A percentile compares a stretch with the other conserved stretches of the same genome.
Evolutionary conservation across 2,888 invertebrate species (phyloP).

Genomic region (Camptogramma bilineatum): DNA sequence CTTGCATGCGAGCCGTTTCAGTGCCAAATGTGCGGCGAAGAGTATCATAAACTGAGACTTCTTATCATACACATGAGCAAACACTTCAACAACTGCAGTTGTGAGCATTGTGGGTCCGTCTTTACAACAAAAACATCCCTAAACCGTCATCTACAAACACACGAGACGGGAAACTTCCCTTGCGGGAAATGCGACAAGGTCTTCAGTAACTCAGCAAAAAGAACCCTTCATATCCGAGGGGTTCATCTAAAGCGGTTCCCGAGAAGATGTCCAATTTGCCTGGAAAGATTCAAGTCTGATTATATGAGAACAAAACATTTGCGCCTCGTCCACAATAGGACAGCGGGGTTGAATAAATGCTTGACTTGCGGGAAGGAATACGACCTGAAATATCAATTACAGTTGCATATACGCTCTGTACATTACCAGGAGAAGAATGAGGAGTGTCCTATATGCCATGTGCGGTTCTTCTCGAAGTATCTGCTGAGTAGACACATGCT

Average conservation of each 20-base stretch:
- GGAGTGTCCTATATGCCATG: constrained; percentile 66
- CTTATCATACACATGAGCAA: constrained; percentile 74
- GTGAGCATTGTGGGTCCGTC: constrained; percentile 70
- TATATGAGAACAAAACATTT: constrained; percentile 72
- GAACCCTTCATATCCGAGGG: constrained; percentile 60
- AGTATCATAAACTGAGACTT: constrained; percentile 61
- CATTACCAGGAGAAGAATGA: constrained; percentile 73
- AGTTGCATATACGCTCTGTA: constrained; percentile 67
- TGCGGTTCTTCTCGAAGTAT: constrained; percentile 70
- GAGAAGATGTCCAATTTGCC: constrained; percentile 69
- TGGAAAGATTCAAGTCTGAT: constrained; percentile 70
- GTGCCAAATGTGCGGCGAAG: constrained; percentile 69
- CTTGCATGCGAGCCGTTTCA: constrained; percentile 59
- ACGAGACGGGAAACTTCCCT: constrained; percentile 65
- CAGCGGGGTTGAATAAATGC: constrained; percentile 59
- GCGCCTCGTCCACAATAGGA: constrained; percentile 66
- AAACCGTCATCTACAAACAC: constrained; percentile 64
- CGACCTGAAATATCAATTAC: constrained; percentile 68
- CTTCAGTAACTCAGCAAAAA: constrained; percentile 65
- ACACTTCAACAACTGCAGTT: constrained; percentile 74
- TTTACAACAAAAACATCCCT: constrained; percentile 64
- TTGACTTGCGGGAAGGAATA: constrained; percentile 69
- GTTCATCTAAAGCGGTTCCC: constrained; percentile 67
- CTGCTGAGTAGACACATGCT: constrained; percentile 79
- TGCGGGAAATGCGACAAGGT: constrained; percentile 73